Conservation (phyloP, 2,888 invertebrate species). For the Epistrophe grossulariae region DNA sequence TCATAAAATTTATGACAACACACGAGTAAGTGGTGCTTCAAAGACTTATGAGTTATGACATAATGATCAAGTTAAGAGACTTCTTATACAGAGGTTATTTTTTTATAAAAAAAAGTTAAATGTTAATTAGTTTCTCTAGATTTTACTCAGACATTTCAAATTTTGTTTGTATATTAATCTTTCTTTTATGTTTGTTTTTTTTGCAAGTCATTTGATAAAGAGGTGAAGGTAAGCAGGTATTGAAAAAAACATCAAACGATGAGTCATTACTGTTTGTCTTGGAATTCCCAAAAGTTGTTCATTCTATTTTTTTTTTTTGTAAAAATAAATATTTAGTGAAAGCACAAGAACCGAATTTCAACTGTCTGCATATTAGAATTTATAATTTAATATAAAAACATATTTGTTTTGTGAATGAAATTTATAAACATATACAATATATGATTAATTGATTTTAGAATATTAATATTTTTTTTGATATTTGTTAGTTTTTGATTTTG, state of each 20-base stretch:
- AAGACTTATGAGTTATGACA: constrained; percentile 1
- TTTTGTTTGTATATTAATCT: neutral
- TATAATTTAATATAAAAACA: neutral
- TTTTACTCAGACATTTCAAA: constrained; percentile 22
- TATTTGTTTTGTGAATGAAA: neutral
- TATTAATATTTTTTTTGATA: neutral
- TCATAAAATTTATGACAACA: neutral
- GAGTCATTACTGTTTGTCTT: constrained; percentile 43
- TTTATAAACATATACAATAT: no score
- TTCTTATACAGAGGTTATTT: neutral
- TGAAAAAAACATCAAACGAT: constrained; percentile 28
- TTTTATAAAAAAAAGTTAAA: constrained; percentile 23
- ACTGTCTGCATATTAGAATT: neutral
- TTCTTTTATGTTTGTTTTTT: constrained; percentile 30
- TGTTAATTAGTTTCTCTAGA: constrained; percentile 49
- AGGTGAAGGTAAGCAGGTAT: constrained; percentile 59
- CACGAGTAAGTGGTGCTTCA: neutral
- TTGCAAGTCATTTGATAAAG: constrained; percentile 24
- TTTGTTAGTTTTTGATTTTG: neutral
- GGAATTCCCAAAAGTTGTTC: constrained; percentile 50
- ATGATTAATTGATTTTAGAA: neutral
- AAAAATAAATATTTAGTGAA: constrained; percentile 36
- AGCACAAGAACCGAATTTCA: constrained; percentile 6
- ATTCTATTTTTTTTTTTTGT: constrained; percentile 7
- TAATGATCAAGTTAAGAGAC: neutral